Evolutionary conservation across 2,113 vertebrate genomes (phyloP).

Genomic region (Alligator sinensis): DNA sequence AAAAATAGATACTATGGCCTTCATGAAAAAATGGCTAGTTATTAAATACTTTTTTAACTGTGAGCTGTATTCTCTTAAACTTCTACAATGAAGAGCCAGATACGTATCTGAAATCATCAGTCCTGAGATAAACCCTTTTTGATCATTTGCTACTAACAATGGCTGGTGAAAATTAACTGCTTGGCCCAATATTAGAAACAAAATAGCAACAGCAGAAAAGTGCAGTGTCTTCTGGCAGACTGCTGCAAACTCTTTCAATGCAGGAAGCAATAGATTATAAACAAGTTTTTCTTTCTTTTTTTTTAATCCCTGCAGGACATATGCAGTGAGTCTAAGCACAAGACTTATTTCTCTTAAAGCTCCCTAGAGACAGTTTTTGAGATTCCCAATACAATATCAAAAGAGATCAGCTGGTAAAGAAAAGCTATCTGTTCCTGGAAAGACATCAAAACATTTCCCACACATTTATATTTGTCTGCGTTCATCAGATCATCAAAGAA

Average conservation of each 20-base stretch:
- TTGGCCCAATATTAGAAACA: neutral
- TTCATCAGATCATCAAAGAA: slow-evolving; percentile 48
- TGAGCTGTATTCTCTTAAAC: accelerated
- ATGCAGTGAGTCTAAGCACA: slow-evolving; percentile 46
- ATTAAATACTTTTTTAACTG: neutral
- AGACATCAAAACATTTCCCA: slow-evolving; percentile 62
- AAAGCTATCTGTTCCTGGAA: slow-evolving; percentile 67
- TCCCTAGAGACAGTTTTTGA: slow-evolving; percentile 40
- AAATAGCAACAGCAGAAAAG: slow-evolving; percentile 29
- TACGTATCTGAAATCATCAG: neutral
- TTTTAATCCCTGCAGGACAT: slow-evolving; percentile 61
- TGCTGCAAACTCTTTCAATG: slow-evolving; percentile 34
- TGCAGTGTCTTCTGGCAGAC: slow-evolving; percentile 53
- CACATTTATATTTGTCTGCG: slow-evolving; percentile 47
- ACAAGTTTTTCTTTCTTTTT: slow-evolving; percentile 36
- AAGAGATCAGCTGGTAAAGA: slow-evolving; percentile 57
- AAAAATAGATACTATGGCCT: neutral
- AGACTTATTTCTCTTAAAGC: slow-evolving; percentile 58
- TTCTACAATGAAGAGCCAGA: neutral
- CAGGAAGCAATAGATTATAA: slow-evolving; percentile 72
- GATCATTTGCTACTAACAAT: neutral
- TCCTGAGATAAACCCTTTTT: neutral
- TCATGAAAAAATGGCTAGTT: neutral
- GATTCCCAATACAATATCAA: slow-evolving; percentile 65
- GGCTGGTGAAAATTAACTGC: slow-evolving; percentile 15